Evolutionary conservation across 2,797 vertebrate genomes (phyloP).

Genomic region (Sebastes vulpes): DNA sequence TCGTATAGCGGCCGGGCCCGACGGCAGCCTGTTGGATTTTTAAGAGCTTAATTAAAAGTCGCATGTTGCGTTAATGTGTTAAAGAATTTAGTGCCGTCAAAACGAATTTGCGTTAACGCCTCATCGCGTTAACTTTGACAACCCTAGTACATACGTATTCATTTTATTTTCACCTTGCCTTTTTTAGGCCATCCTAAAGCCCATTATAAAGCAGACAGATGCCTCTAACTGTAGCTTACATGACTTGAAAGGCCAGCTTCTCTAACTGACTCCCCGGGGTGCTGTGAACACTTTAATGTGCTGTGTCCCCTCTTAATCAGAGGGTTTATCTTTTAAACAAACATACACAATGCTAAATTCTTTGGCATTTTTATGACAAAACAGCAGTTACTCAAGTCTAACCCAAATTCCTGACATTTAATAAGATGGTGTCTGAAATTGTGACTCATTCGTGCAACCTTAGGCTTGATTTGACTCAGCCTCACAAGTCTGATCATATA

Average conservation of each 20-base stretch:
- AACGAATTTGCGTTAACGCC: background rate
- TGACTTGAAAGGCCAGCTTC: slow-evolving; percentile 7
- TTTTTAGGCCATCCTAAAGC: background rate
- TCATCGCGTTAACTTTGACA: background rate
- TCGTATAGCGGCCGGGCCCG: background rate
- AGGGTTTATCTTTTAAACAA: slow-evolving; percentile 9
- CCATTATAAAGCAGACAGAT: background rate
- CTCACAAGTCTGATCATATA: slow-evolving; percentile 41
- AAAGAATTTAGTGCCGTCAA: background rate
- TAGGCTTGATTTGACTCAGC: slow-evolving; percentile 44
- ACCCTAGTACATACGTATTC: background rate
- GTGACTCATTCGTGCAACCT: slow-evolving; percentile 52
- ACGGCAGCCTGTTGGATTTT: background rate
- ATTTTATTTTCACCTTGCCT: background rate
- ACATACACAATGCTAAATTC: background rate
- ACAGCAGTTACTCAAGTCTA: slow-evolving; percentile 8
- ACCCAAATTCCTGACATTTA: slow-evolving; percentile 59
- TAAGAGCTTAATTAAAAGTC: background rate
- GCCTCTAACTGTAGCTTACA: background rate
- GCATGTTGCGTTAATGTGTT: background rate
- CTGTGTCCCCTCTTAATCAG: background rate
- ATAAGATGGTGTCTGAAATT: slow-evolving; percentile 40
- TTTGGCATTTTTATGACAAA: slow-evolving; percentile 13
- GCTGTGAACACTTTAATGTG: background rate
- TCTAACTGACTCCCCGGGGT: background rate